phyloP scores from a whole-genome alignment of 2,888 invertebrate species.

The Pseudococcus longispinus region DNA sequence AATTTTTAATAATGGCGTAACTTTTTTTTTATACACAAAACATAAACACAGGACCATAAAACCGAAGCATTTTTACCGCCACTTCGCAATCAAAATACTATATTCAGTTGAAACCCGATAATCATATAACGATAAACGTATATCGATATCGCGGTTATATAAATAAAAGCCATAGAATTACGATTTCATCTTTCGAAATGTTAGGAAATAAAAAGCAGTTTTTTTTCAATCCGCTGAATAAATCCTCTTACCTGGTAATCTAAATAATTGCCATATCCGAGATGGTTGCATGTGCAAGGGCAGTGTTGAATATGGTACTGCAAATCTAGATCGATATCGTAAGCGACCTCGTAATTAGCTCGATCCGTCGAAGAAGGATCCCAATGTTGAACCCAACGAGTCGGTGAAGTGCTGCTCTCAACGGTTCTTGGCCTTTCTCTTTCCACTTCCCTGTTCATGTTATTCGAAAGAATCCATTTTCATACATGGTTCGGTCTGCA shows the following conservation, averaged over 20 bases:
- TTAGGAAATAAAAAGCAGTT: constrained; percentile 46
- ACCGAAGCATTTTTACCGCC: neutral
- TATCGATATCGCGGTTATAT: neutral
- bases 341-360: constrained; percentile 48
- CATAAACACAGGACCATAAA: neutral
- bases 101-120: neutral
- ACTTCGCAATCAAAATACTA: neutral
- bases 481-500: neutral
- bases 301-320: constrained; percentile 88
- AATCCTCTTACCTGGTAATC: constrained; percentile 77
- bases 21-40: neutral
- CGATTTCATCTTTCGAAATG: neutral
- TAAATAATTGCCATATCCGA: constrained; percentile 91
- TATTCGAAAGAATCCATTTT: constrained; percentile 37
- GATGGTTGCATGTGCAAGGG: constrained; percentile 90
- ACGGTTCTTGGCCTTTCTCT: constrained; percentile 46
- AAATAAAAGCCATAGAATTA: no score
- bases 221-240: constrained; percentile 26
- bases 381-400: constrained; percentile 53
- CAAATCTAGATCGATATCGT: constrained; percentile 80
- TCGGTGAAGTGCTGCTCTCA: constrained; percentile 56
- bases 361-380: constrained; percentile 32
- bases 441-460: constrained; percentile 44
- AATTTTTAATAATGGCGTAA: neutral
- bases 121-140: neutral